Evolutionary conservation across 2,888 invertebrate genomes (phyloP).

Genomic region (Amblyteles armatorius): DNA sequence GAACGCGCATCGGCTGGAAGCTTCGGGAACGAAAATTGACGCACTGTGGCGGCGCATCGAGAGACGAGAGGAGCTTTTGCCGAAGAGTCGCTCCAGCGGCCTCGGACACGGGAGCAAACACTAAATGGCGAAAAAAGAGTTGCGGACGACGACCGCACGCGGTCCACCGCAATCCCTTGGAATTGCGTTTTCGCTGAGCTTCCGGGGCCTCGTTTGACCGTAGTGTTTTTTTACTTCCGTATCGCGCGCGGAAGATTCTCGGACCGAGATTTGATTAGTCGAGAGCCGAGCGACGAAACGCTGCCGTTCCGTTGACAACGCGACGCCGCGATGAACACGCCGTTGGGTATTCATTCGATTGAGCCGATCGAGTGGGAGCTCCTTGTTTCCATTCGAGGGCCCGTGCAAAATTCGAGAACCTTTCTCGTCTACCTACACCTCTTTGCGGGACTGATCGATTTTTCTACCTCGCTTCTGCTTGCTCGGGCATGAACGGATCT

Average conservation of each 20-base stretch:
- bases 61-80: neutral
- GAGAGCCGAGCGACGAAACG: neutral
- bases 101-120: neutral
- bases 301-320: neutral
- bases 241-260: neutral
- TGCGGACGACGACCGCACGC: neutral
- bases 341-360: neutral
- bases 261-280: neutral
- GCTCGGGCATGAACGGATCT: neutral
- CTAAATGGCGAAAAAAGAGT: neutral
- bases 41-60: neutral
- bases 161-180: slow-evolving; percentile 6
- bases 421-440: neutral
- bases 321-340: neutral
- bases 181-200: slow-evolving; percentile 10
- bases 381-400: neutral
- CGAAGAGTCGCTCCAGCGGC: neutral
- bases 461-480: neutral
- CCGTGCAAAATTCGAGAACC: neutral
- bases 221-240: neutral
- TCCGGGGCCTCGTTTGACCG: neutral
- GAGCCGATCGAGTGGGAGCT: neutral
- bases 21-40: neutral
- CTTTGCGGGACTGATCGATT: neutral
- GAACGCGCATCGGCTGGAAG: neutral